Conservation (phyloP, 2,113 vertebrate genomes). For the Pelobates fuscus region DNA sequence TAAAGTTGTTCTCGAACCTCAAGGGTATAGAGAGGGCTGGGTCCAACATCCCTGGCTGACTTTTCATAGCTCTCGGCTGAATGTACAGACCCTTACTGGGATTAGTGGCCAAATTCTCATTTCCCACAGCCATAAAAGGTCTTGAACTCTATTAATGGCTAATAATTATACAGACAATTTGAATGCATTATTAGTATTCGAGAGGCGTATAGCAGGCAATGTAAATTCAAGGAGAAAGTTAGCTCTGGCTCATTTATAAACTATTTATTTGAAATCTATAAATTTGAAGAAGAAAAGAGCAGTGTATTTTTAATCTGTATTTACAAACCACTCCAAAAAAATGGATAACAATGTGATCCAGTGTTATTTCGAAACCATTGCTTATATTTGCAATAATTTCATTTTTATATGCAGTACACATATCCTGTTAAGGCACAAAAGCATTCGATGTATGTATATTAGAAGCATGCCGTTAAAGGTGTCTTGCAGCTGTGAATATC, state of each 20-base stretch:
- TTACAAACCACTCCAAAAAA: conserved; percentile 9
- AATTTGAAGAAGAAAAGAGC: background rate
- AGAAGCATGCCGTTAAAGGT: too few species aligned
- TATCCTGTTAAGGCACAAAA: too few species aligned
- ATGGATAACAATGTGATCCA: background rate
- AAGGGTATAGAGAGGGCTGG: conserved; percentile 39
- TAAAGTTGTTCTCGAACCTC: conserved; percentile 11
- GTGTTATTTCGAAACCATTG: background rate
- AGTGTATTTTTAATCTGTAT: background rate
- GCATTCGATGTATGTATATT: too few species aligned
- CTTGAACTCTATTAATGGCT: conserved; percentile 91
- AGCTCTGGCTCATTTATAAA: conserved; percentile 10
- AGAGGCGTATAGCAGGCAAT: conserved; percentile 2
- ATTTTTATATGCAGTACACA: too few species aligned
- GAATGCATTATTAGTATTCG: conserved; percentile 54
- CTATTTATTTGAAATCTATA: conserved; percentile 11
- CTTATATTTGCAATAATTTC: background rate
- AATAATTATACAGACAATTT: conserved; percentile 81
- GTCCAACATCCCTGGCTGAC: conserved; percentile 53
- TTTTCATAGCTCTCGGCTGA: conserved; percentile 51
- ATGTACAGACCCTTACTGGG: conserved; percentile 59
- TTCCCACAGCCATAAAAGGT: conserved; percentile 80
- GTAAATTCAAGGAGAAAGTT: background rate
- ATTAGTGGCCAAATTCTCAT: conserved; percentile 77
- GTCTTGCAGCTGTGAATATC: background rate